Evolutionary conservation across 2,797 vertebrate species (phyloP).

Genomic region (Gobio occitaniae): DNA sequence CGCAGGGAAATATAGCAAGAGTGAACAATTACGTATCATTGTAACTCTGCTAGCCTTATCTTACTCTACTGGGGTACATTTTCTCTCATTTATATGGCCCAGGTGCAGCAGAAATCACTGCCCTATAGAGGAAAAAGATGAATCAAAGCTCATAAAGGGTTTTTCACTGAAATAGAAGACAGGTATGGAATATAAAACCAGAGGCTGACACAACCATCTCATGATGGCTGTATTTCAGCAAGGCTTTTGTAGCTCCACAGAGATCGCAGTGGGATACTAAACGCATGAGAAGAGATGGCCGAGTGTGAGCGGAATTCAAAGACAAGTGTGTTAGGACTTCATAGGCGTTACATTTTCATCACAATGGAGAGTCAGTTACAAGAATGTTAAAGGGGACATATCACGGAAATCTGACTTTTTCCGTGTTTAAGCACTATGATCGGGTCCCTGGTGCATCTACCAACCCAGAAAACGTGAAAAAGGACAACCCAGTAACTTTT

Average conservation of each 20-base stretch:
- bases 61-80: conserved; percentile 37
- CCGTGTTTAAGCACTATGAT: no score
- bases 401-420: no score
- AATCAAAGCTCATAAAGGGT: conserved; percentile 29
- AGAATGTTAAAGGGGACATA: background rate
- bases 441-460: no score
- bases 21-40: conserved; percentile 29
- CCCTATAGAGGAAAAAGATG: conserved; percentile 10
- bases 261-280: conserved; percentile 15
- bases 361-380: background rate
- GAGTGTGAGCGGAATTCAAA: conserved; percentile 13
- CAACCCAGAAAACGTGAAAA: no score
- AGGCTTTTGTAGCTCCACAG: background rate
- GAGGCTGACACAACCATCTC: conserved; percentile 31
- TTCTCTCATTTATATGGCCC: conserved; percentile 38
- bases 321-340: background rate
- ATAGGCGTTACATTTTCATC: background rate
- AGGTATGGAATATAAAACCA: conserved; percentile 20
- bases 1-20: conserved; percentile 15
- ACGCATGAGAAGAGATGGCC: conserved; percentile 1
- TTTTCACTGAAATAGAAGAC: conserved; percentile 39
- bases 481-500: no score
- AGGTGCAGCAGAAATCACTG: conserved; percentile 38
- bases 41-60: conserved; percentile 7
- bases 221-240: conserved; percentile 58